Base-by-base conservation (phyloP, 92 coral and sea anemone species). In the Palythoa grandiflora region DNA sequence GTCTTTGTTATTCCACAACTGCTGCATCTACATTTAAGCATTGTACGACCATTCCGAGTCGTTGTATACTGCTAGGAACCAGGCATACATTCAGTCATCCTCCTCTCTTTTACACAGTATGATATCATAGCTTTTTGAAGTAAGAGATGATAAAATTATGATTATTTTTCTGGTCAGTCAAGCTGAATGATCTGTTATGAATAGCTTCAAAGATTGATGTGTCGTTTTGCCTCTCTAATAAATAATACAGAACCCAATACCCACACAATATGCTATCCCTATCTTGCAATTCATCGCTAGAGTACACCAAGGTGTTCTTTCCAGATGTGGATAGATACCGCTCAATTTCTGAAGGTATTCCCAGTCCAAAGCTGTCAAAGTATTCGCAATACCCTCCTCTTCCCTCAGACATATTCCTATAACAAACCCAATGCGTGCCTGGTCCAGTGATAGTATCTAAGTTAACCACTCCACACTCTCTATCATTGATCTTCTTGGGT, bases 401-500 rank as follows among this genome's bases (percentile, higher is more conserved):
- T n/a, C n/a, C n/a, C n/a, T n/a, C n/a, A n/a, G n/a, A n/a, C n/a
- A 65, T 65, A 47, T 88, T 83, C 36, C 84, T 16, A 11, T 83
- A 89, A 50, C 53, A 20, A 1, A 84, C 83, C 88, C 91, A 73
- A 63, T 89, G 84, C 0, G 83, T 57, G 0, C 88, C 84, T 0
- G 72, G 37, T 55, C 61, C 61, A 7, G 2, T 12, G 8, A 55
- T 2, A 1, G n/a, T 61, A 16, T 83, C 65, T 1, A 88, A 44
- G 65, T 88, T 88, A 1, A 88, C 38, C 16, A 83, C 83, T 0
- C 88, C 88, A 38, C 65, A 54, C 72, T 83, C 88, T 57, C 75
- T 54, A 17, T 55, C 79, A 4, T 68, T 3, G 37, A 68, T 44
- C 14, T 17, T 4, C 16, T 12, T 38, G 0, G 88, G 88, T 19